phyloP scores from a whole-genome alignment of 1,140 invertebrate genomes.

The Platorchestia sp. region DNA sequence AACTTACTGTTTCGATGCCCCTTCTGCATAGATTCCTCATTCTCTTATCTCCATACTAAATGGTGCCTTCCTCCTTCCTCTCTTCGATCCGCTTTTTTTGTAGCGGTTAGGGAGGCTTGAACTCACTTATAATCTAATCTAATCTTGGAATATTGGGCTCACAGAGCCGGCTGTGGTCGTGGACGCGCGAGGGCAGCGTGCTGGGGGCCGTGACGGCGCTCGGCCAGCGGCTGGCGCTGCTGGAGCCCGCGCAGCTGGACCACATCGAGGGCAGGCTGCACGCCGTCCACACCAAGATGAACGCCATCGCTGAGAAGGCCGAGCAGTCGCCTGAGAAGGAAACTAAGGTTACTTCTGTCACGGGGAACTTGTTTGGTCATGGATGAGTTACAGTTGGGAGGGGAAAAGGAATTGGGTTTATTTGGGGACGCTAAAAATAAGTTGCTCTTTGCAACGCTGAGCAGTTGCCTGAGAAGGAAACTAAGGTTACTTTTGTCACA shows the following conservation, averaged over 20 bases:
- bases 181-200: constrained; percentile 72
- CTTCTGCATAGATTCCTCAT: no score
- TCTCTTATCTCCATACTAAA: no score
- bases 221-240: constrained; percentile 81
- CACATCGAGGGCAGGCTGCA: constrained; percentile 84
- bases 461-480: constrained; percentile 82
- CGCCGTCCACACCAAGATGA: constrained; percentile 81
- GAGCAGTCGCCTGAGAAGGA: constrained; percentile 82
- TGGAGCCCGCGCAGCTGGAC: constrained; percentile 86
- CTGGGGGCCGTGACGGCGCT: constrained; percentile 82
- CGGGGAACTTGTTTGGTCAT: not conserved
- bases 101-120: no score
- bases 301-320: constrained; percentile 80
- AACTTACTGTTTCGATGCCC: no score
- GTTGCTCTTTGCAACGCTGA: constrained; percentile 77
- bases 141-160: no score
- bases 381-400: constrained; percentile 5
- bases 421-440: not conserved
- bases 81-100: no score
- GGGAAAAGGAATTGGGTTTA: not conserved
- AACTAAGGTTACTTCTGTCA: constrained; percentile 78
- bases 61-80: no score
- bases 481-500: constrained; percentile 78
- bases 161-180: constrained; percentile 69
- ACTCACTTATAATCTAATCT: no score